These are phyloP conservation scores for Fringilla coelebs DNA, from an alignment of 2,797 vertebrate genomes.

Conservation along the genomic window DNA sequence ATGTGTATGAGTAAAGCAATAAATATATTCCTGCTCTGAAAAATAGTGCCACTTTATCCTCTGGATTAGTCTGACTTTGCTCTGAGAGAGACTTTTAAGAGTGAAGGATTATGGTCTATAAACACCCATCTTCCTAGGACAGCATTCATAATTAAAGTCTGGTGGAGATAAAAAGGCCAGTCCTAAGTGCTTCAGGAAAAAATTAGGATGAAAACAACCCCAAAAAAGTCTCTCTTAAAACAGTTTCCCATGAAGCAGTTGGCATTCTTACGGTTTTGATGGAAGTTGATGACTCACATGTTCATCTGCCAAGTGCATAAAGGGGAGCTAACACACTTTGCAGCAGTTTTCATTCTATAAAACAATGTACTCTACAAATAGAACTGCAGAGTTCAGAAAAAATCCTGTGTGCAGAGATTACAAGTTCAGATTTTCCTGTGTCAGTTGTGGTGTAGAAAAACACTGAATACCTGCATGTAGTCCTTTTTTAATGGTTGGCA, in stretches of 20 bases:
- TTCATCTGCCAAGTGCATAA: slow-evolving; percentile 39
- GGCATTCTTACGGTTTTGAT: neutral
- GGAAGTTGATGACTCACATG: slow-evolving; percentile 36
- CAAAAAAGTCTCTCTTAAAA: neutral
- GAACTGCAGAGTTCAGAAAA: slow-evolving; percentile 27
- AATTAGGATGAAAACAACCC: neutral
- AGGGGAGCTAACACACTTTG: slow-evolving; percentile 1
- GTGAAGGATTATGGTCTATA: neutral
- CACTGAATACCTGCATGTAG: neutral
- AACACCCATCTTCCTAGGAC: neutral
- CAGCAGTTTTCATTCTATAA: slow-evolving; percentile 39
- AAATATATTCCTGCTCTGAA: neutral
- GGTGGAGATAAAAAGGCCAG: neutral
- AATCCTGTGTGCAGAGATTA: neutral
- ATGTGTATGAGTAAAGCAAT: neutral
- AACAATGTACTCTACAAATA: slow-evolving; percentile 15
- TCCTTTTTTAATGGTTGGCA: neutral
- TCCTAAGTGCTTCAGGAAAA: neutral
- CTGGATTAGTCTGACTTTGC: neutral
- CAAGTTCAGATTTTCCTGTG: neutral
- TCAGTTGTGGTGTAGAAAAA: neutral
- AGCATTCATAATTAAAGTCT: neutral
- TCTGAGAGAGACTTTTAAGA: neutral
- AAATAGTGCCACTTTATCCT: neutral
- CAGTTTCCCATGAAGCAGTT: neutral